Base-by-base conservation (phyloP, 2,888 invertebrate species). In the Cephus pulcher region DNA sequence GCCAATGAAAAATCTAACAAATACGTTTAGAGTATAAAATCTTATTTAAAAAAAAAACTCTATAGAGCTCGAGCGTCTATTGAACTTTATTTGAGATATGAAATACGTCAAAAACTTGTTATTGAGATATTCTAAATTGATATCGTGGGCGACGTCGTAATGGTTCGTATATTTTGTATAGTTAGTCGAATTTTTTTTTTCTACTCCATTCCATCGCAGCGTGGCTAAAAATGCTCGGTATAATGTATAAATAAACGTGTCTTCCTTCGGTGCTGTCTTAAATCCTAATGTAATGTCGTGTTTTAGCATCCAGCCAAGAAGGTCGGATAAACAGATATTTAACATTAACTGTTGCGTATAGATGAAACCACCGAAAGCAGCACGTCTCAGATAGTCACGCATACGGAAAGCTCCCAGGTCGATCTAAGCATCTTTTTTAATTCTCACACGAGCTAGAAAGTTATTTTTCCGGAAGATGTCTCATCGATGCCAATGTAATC, bases 241-340 rank as follows among this genome's bases (percentile, higher is more conserved):
- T 70, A 69, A 34, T 37, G 40, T 70, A 76, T 30, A 76, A 34
- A 68, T 56, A 68, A 70, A 69, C 77, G 69, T 12, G 30, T 34
- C 74, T 40, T 34, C 69, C 34, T 74, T 56, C n/a, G 69, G 4
- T 74, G 37, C 74, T 56, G 74, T 74, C 32, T n/a, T 69, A 77
- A 34, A 70, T 75, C 30, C 40, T 34, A 34, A 56, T 56, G 56
- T 56, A 56, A 56, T 56, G 56, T 56, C 56, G 34, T 77, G 69
- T 74, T 77, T 11, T 77, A 77, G 69, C 32, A 33, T 37, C n/a
- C 69, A 15, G 56, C 69, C 11, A 77, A 23, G 34, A 37, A 37
- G 69, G n/a, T 77, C 69, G 12, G 74, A 74, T 34, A 77, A 77
- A 69, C 35, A 74, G 70, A 77, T 77, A 69, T 77, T 68, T 73